Conservation (phyloP, 2,797 vertebrate genomes). For the Esox masquinongy region DNA sequence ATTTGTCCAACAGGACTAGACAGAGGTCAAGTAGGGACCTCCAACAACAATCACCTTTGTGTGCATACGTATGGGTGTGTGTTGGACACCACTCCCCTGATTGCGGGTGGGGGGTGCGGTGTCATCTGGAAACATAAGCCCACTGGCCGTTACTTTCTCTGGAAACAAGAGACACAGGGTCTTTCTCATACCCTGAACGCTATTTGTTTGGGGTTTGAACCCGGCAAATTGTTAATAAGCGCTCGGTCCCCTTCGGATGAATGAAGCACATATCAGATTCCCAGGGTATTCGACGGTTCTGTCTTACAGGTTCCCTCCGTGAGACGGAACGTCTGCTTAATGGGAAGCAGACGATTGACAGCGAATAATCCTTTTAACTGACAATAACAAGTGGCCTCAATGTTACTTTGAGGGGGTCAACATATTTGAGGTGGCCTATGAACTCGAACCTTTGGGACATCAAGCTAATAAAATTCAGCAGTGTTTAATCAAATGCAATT, state of each 20-base stretch:
- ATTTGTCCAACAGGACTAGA: background rate
- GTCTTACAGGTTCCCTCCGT: slow-evolving; percentile 10
- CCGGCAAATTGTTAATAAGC: background rate
- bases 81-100: background rate
- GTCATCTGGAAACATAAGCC: slow-evolving; percentile 39
- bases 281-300: background rate
- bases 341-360: too few relatives aligned
- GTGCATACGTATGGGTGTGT: background rate
- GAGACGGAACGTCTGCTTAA: too few relatives aligned
- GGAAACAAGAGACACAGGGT: slow-evolving; percentile 26
- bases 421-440: too few relatives aligned
- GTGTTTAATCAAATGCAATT: too few relatives aligned
- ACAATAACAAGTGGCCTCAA: too few relatives aligned
- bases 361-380: too few relatives aligned
- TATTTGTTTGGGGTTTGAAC: slow-evolving; percentile 7
- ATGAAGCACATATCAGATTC: slow-evolving; percentile 17
- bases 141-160: slow-evolving; percentile 30
- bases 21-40: background rate
- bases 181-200: slow-evolving; percentile 18
- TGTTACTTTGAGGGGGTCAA: too few relatives aligned
- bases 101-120: slow-evolving; percentile 18
- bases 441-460: too few relatives aligned
- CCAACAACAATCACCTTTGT: too few relatives aligned
- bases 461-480: too few relatives aligned
- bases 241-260: background rate